Evolutionary conservation across 37 sponge, comb jelly and placozoan genomes (phyloP), one percentile per base, ranked within the genome.

Genomic region (Theonella swinhoei): DNA sequence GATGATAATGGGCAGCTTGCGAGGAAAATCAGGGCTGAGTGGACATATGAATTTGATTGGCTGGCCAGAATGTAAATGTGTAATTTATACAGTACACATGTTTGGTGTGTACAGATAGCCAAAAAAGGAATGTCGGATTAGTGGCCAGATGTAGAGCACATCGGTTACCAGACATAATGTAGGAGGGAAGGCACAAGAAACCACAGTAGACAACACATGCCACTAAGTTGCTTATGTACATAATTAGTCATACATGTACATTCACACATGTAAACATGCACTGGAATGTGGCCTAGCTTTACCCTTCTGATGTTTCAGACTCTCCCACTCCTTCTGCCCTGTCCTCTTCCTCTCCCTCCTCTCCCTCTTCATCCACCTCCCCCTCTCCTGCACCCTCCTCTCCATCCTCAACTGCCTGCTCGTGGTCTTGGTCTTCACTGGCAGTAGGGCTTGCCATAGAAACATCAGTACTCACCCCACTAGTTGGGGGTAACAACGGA

Each of bases 1-100:
- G 7, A 79, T 62, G 14, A 89, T 75, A 14, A 89, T 83, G 0
- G 82, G 85, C 14, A 73, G 43, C 47, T 73, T 72, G 1, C 31
- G 70, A 36, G 58, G 81, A 43, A 58, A n/a, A 1, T 28, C 64
- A 28, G 42, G 68, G 22, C 39, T 54, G 76, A 4, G 29, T 32
- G 76, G 24, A 42, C n/a, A 40, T 25, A 36, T 23, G 73, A 9
- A 19, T 23, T 19, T 19, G 4, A 25, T 38, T 35, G 38, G 24
- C 29, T 33, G 64, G n/a, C n/a, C n/a, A n/a, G n/a, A n/a, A n/a
- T n/a, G n/a, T n/a, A n/a, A n/a, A n/a, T n/a, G n/a, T n/a, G n/a
- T n/a, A n/a, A n/a, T n/a, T n/a, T n/a, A n/a, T n/a, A n/a, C n/a
- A n/a, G n/a, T n/a, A n/a, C n/a, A n/a, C n/a, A n/a, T n/a, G n/a